Evolutionary conservation across 2,888 invertebrate species (phyloP).

Genomic region (Diadegma fenestrale): DNA sequence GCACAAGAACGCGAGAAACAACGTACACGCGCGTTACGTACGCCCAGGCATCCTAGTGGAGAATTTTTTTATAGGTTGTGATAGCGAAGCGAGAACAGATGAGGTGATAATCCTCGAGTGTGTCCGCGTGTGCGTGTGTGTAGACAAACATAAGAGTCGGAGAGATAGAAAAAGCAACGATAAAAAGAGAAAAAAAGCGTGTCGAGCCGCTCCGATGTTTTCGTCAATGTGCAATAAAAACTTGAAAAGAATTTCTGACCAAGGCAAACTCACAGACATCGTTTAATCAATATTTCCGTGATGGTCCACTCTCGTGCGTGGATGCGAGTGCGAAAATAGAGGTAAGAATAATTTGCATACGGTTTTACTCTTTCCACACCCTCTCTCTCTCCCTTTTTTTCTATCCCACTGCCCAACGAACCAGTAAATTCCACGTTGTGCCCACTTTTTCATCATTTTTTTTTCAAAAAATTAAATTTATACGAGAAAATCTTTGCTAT

Average conservation of each 20-base stretch:
- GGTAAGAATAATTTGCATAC: constrained; percentile 39
- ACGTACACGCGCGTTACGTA: constrained; percentile 37
- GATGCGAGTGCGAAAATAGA: constrained; percentile 16
- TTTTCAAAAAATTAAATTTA: constrained; percentile 35
- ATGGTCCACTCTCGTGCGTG: constrained; percentile 13
- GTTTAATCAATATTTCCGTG: constrained; percentile 41
- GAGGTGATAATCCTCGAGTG: constrained; percentile 59
- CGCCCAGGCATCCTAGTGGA: constrained; percentile 7
- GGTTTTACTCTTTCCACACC: neutral
- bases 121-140: constrained; percentile 30
- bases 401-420: constrained; percentile 53
- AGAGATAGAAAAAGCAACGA: constrained; percentile 40
- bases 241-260: constrained; percentile 36
- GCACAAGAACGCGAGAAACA: constrained; percentile 3
- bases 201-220: constrained; percentile 61
- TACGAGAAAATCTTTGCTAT: constrained; percentile 17
- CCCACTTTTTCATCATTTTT: neutral
- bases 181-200: constrained; percentile 38
- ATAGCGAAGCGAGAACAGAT: constrained; percentile 45
- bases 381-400: constrained; percentile 39
- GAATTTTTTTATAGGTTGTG: constrained; percentile 64
- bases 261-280: constrained; percentile 34
- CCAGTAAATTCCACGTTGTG: neutral
- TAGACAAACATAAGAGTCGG: constrained; percentile 56
- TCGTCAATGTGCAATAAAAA: constrained; percentile 69